A percentile compares a stretch with the other conserved stretches of the same genome.
phyloP scores from a whole-genome alignment of 1,140 invertebrate genomes.

The Ceratitis capitata region DNA sequence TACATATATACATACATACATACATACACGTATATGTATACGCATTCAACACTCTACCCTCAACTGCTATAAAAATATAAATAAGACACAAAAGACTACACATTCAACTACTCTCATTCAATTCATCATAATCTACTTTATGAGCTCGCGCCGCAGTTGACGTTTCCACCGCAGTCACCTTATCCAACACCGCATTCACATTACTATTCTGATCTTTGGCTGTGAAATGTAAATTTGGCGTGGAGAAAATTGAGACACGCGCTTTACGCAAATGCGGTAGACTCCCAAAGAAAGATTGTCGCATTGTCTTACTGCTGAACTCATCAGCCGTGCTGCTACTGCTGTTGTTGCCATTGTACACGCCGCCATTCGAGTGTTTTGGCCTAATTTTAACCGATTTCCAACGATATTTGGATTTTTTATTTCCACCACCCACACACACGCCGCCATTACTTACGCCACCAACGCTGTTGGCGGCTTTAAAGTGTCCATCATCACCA shows the following conservation, averaged over 20 bases:
- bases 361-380: constrained; percentile 24
- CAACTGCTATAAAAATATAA: too few relatives aligned
- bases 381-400: constrained; percentile 36
- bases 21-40: background rate
- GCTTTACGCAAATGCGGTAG: constrained; percentile 39
- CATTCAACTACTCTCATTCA: background rate
- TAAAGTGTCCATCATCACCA: background rate
- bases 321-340: background rate
- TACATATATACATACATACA: too few relatives aligned
- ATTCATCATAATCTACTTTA: background rate
- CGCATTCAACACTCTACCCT: too few relatives aligned
- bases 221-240: background rate
- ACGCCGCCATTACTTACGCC: background rate
- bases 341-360: background rate
- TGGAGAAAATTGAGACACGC: constrained; percentile 34
- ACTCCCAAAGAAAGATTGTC: constrained; percentile 34
- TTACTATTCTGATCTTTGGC: constrained; percentile 26
- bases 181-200: background rate
- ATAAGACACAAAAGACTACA: background rate
- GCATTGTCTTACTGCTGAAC: background rate
- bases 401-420: constrained; percentile 16
- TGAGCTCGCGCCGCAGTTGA: too few relatives aligned
- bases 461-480: background rate
- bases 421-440: background rate
- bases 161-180: background rate